Evolutionary conservation across 2,888 invertebrate genomes (phyloP).

Genomic region (Luperina testacea): DNA sequence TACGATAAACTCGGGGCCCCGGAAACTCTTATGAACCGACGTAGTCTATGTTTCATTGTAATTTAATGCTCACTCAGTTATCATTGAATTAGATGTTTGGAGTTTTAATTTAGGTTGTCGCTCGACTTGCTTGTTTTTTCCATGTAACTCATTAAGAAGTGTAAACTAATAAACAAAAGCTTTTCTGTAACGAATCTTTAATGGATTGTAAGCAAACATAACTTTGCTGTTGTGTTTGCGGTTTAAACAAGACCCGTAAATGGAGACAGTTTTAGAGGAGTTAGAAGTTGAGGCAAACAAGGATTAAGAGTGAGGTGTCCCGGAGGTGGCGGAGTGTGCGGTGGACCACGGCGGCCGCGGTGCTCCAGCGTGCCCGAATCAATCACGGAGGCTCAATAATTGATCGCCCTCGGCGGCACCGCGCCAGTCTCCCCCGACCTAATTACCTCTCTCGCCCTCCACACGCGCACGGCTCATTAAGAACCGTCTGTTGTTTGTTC

Average conservation of each 20-base stretch:
- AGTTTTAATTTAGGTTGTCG: conserved; percentile 48
- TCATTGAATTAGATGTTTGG: conserved; percentile 54
- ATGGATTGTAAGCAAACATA: conserved; percentile 24
- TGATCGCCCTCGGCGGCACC: conserved; percentile 80
- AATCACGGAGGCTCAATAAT: conserved; percentile 87
- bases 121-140: conserved; percentile 5
- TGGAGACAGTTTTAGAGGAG: conserved; percentile 63
- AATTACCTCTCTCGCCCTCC: conserved; percentile 87
- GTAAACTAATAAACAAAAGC: conserved; percentile 21
- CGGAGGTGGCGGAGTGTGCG: conserved; percentile 62
- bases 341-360: conserved; percentile 60
- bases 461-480: conserved; percentile 89
- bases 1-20: conserved; percentile 78
- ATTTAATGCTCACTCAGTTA: conserved; percentile 66
- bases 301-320: conserved; percentile 73
- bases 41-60: conserved; percentile 65
- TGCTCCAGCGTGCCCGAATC: conserved; percentile 77
- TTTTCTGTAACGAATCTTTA: conserved; percentile 28
- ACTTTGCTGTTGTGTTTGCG: conserved; percentile 46
- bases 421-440: conserved; percentile 81
- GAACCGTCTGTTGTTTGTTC: conserved; percentile 89
- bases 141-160: conserved; percentile 13
- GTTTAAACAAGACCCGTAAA: conserved; percentile 42
- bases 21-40: conserved; percentile 79
- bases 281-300: conserved; percentile 62